A percentile compares a stretch with the other conserved stretches of the same genome.
phyloP scores from a whole-genome alignment of 2,113 vertebrate species.

The Hippocampus zosterae region DNA sequence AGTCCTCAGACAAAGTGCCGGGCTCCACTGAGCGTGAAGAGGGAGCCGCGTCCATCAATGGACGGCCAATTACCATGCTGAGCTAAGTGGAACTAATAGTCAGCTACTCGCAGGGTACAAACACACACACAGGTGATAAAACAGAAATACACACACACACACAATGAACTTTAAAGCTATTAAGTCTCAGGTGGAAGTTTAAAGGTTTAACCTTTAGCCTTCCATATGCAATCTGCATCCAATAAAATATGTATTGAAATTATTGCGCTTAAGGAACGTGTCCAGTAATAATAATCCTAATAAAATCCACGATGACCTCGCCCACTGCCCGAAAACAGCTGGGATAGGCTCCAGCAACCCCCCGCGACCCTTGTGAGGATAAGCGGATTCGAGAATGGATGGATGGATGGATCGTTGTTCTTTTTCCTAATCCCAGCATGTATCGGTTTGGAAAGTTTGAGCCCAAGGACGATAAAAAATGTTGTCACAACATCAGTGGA shows the following conservation, averaged over 20 bases:
- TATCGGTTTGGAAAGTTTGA: too few species aligned
- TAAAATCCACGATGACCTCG: too few species aligned
- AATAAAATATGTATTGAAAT: not conserved
- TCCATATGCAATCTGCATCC: not conserved
- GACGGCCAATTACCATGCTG: constrained; percentile 66
- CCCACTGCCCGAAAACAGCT: too few species aligned
- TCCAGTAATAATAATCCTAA: not conserved
- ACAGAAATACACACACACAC: constrained; percentile 11
- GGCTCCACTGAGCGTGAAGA: constrained; percentile 62
- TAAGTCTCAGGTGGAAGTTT: not conserved
- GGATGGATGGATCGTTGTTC: too few species aligned
- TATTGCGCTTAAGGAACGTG: not conserved
- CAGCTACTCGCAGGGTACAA: constrained; percentile 42
- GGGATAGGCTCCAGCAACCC: too few species aligned
- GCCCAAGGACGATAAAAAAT: too few species aligned
- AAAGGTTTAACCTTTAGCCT: not conserved
- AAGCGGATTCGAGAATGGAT: too few species aligned
- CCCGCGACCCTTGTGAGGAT: too few species aligned
- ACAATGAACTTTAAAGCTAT: not conserved
- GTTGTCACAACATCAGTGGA: too few species aligned
- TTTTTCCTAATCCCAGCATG: too few species aligned
- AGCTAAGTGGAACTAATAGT: constrained; percentile 64
- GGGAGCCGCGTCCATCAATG: constrained; percentile 63
- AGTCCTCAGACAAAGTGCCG: constrained; percentile 59
- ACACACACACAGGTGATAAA: constrained; percentile 17